Evolutionary conservation across 2,113 vertebrate species (phyloP), one percentile per base, ranked within the genome.

Genomic region (Chascanopsetta lugubris): DNA sequence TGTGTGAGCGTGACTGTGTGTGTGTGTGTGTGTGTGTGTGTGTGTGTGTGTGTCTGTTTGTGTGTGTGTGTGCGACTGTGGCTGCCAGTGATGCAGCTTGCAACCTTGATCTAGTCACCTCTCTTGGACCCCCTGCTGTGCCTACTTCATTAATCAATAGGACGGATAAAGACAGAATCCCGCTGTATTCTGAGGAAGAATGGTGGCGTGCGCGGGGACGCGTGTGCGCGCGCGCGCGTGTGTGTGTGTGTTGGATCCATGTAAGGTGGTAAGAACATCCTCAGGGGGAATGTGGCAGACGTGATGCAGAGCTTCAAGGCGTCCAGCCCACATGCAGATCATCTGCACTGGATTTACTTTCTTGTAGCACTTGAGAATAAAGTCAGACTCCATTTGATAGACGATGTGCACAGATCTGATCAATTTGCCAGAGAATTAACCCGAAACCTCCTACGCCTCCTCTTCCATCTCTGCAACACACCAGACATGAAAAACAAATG

Each of bases 121-220:
- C 90, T 88, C 73, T 69, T 26, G 55, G 82, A 87, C 70, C 63
- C 85, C 88, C 77, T 67, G 87, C 84, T 89, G 91, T 54, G 89
- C 83, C 73, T 76, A 66, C 86, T 88, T 93, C 91, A 93, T 93
- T 93, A 93, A 93, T 91, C 85, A 91, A 91, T 87, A 85, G 85
- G 86, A 89, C 86, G 85, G 86, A 92, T 85, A 86, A 94, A 93
- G 85, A 91, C 87, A 90, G 81, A 87, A 85, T 89, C 88, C 85
- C 67, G 83, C 80, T 49, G 79, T 56, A 77, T 73, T 85, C 80
- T 79, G 74, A 88, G 91, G 87, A 79, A 89, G 91, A 91, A 91
- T 57, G 79, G 84, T 86, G 88, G 76, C 76, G 87, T 75, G 75
- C 68, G 20, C 62, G 73, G 4, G 18, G 43, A 47, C 48, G 62